phyloP scores from a whole-genome alignment of 35 echinoderm and acorn worm species.

The Diadema setosum region DNA sequence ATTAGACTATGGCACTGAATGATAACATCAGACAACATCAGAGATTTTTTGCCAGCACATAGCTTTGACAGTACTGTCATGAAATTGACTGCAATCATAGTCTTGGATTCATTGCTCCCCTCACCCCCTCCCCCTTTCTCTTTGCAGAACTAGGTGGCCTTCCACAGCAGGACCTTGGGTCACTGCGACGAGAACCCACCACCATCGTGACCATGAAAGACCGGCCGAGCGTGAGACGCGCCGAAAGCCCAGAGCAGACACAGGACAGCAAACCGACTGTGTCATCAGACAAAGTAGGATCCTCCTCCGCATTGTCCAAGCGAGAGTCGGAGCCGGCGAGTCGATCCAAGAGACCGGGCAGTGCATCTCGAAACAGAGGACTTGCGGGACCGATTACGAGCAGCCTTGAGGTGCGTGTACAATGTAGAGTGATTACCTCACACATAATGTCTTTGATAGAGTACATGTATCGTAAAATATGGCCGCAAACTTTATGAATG shows the following conservation, averaged over 20 bases:
- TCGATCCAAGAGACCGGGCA: slow-evolving; percentile 38
- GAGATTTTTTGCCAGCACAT: too few species aligned
- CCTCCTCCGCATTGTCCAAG: neutral
- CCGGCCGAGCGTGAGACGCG: slow-evolving; percentile 6
- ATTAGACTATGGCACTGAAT: too few species aligned
- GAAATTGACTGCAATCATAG: too few species aligned
- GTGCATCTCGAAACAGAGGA: slow-evolving; percentile 46
- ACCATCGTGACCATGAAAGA: slow-evolving; percentile 51
- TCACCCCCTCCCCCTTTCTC: neutral
- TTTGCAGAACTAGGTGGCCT: slow-evolving; percentile 63
- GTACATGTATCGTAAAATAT: too few species aligned
- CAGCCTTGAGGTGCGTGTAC: slow-evolving; percentile 73
- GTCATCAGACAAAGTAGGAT: neutral
- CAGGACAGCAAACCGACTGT: neutral
- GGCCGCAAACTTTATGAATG: too few species aligned
- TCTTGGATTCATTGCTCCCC: neutral
- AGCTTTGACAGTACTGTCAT: too few species aligned
- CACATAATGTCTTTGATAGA: too few species aligned
- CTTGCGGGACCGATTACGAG: slow-evolving; percentile 86
- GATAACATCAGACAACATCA: too few species aligned
- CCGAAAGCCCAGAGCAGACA: neutral
- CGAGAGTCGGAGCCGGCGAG: neutral
- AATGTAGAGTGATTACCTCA: too few species aligned
- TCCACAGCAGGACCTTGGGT: slow-evolving; percentile 57
- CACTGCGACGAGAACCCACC: slow-evolving; percentile 11